phyloP scores from a whole-genome alignment of 2,113 vertebrate genomes.

The Cephalopholis sonnerati region DNA sequence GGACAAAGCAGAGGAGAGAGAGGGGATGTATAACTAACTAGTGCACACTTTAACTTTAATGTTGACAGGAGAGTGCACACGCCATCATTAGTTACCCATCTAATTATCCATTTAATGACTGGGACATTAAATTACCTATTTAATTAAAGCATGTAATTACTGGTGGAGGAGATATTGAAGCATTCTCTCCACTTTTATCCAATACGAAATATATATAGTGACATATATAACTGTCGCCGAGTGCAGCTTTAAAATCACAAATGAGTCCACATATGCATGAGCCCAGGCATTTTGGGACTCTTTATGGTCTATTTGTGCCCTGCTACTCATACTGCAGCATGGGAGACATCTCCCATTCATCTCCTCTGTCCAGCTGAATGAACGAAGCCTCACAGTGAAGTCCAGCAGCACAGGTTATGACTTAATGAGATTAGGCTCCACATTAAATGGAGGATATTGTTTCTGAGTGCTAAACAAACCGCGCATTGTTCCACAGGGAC shows the following conservation, averaged over 20 bases:
- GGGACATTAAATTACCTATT: neutral
- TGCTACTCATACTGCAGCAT: neutral
- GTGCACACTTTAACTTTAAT: neutral
- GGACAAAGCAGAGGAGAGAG: neutral
- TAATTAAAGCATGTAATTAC: neutral
- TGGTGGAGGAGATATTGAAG: neutral
- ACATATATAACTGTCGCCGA: too few relatives aligned
- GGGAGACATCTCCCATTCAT: constrained; percentile 16
- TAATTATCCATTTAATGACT: neutral
- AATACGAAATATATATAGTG: neutral
- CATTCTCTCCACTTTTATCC: neutral
- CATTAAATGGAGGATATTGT: constrained; percentile 63
- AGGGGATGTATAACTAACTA: neutral
- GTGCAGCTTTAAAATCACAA: neutral
- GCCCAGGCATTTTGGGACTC: neutral
- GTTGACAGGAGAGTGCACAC: neutral
- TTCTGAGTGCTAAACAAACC: constrained; percentile 65
- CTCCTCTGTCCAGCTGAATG: constrained; percentile 20
- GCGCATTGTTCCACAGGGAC: constrained; percentile 59
- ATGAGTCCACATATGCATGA: neutral
- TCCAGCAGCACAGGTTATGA: constrained; percentile 54
- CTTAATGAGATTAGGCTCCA: constrained; percentile 62
- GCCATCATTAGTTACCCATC: neutral
- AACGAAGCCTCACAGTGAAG: constrained; percentile 36
- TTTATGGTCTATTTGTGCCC: neutral